Conservation (phyloP, 2,113 vertebrate genomes). For the Pipa parva region DNA sequence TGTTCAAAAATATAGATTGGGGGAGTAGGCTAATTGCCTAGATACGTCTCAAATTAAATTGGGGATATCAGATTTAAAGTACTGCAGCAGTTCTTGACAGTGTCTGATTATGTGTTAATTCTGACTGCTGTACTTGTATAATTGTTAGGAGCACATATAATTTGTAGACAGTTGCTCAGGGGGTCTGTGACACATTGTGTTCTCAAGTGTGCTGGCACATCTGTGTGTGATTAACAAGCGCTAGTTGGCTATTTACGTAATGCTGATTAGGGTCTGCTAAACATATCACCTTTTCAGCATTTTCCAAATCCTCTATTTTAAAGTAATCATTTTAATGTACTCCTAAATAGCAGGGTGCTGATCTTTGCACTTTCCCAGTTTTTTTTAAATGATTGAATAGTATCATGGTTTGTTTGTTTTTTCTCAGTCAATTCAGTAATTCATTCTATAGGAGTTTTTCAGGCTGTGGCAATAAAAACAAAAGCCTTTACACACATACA, state of each 20-base stretch:
- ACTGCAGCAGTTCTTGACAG: neutral
- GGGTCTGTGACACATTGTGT: slow-evolving; percentile 3
- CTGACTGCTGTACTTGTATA: neutral
- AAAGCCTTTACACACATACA: too few relatives aligned
- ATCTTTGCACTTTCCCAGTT: too few relatives aligned
- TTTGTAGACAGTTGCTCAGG: neutral
- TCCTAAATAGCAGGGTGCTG: too few relatives aligned
- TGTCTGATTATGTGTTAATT: slow-evolving; percentile 6
- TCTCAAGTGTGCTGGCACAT: slow-evolving; percentile 7
- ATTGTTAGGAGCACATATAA: neutral
- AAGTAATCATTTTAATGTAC: neutral
- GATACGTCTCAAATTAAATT: too few relatives aligned
- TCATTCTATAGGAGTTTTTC: too few relatives aligned
- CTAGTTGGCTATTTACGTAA: slow-evolving; percentile 6
- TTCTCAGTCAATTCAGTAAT: too few relatives aligned
- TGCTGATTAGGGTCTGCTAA: slow-evolving; percentile 13
- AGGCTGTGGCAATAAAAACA: too few relatives aligned
- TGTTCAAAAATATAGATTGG: too few relatives aligned
- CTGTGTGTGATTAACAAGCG: neutral
- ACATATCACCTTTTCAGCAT: neutral
- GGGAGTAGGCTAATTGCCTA: too few relatives aligned
- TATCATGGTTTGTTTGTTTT: too few relatives aligned
- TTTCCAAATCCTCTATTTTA: neutral
- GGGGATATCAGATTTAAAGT: neutral
- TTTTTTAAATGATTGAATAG: too few relatives aligned